Conservation (phyloP, 2,113 vertebrate genomes). For the Poeciliopsis prolifica region DNA sequence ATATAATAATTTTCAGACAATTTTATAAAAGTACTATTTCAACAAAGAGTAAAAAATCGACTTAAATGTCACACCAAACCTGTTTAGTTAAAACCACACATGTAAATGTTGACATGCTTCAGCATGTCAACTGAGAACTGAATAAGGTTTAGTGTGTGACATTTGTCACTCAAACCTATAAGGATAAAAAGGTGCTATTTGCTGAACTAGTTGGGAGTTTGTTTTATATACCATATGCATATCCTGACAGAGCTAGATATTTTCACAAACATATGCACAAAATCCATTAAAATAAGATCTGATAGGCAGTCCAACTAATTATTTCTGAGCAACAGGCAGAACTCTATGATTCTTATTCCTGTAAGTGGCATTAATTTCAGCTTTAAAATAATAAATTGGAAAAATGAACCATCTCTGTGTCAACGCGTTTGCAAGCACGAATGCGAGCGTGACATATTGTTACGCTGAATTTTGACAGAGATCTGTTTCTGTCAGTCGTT, state of each 20-base stretch:
- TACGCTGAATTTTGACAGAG: conserved; percentile 63
- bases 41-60: not conserved
- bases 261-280: conserved; percentile 80
- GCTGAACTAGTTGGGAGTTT: conserved; percentile 14
- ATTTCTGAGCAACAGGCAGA: conserved; percentile 77
- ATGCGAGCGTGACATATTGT: conserved; percentile 68
- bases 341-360: conserved; percentile 81
- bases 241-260: conserved; percentile 65
- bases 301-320: conserved; percentile 76
- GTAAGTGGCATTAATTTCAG: conserved; percentile 75
- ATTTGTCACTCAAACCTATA: not conserved
- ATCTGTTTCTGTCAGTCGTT: conserved; percentile 60
- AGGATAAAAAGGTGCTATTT: not conserved
- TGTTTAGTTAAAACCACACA: not conserved
- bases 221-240: conserved; percentile 40
- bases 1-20: too few species aligned
- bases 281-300: conserved; percentile 82
- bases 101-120: not conserved
- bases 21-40: too few species aligned
- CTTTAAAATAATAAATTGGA: conserved; percentile 77
- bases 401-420: conserved; percentile 71
- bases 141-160: not conserved
- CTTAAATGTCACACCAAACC: not conserved
- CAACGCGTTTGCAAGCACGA: conserved; percentile 70
- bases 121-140: not conserved